Evolutionary conservation across 2,113 vertebrate species (phyloP), one percentile per base, ranked within the genome.

Genomic region (Hypanus sabinus): DNA sequence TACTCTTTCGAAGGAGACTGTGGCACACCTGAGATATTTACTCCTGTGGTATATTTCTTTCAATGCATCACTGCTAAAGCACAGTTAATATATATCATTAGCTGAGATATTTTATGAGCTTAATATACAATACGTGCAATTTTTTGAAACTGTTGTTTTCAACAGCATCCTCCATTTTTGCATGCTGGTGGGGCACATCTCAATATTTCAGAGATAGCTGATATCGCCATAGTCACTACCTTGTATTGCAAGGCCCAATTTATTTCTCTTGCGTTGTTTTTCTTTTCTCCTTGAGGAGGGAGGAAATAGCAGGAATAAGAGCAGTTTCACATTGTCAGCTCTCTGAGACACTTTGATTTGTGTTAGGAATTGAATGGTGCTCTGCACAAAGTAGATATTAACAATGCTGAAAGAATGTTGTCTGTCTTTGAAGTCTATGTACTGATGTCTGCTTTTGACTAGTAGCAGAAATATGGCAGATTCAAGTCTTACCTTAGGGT

Each of bases 41-140:
- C 22, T 55, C 36, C 36, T 38, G 91, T 73, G 70, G 68, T 30
- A 46, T 20, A 5, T 70, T 71, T 75, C 24, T 73, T 71, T 73
- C n/a, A 73, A 93, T 71, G 36, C 68, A 73, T 93, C 46, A 73
- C 36, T 93, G 65, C 91, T 73, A 73, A 93, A 93, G 91, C 90
- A 93, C 90, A 93, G 68, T 68, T 71, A 93, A 87, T 87, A 87
- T 55, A 55, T 87, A 60, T 87, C 30, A 20, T 87, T 20, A 87
- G 55, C 46, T 24, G 55, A 71, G 38, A 75, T 93, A 38, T 75
- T 20, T 93, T 71, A 73, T 73, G 70, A 73, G 68, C 71, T 73
- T 65, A 73, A 0, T 93, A 73, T 73, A 93, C 70, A 71, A 33
- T 73, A 36, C 46, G 68, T 93, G 68, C 38, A 93, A 33, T 71